These are phyloP conservation scores for Aurelia sp. DNA, from an alignment of 30 jellyfish, hydroid and myxozoan genomes.

Conservation along the genomic window DNA sequence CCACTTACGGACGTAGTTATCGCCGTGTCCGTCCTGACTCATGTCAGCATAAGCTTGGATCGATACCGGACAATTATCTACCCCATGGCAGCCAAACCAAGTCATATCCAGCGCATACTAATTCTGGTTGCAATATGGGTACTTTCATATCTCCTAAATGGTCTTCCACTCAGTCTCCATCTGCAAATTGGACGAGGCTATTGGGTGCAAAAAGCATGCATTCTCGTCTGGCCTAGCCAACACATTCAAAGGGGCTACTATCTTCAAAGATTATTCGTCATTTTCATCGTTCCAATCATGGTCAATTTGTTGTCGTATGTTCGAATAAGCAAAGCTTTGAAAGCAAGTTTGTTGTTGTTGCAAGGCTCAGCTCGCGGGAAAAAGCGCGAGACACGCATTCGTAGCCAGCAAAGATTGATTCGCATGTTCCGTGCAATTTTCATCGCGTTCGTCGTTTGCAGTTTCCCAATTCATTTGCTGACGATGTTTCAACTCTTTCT, in stretches of 20 bases:
- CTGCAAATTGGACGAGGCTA: conserved; percentile 64
- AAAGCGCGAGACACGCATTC: conserved; percentile 76
- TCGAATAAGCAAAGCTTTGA: conserved; percentile 66
- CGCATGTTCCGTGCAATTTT: conserved; percentile 78
- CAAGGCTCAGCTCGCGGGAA: conserved; percentile 83
- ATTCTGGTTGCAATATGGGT: conserved; percentile 76
- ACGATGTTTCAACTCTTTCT: conserved; percentile 51
- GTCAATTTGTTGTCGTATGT: conserved; percentile 76
- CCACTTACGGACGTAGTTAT: conserved; percentile 80
- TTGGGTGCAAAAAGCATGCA: conserved; percentile 71
- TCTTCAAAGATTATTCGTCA: conserved; percentile 35
- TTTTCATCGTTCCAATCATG: conserved; percentile 75
- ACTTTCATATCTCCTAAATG: conserved; percentile 60
- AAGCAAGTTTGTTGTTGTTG: conserved; percentile 56
- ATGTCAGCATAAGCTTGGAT: conserved; percentile 79
- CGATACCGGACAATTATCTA: conserved; percentile 84
- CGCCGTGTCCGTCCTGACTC: conserved; percentile 86
- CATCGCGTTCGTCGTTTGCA: conserved; percentile 76
- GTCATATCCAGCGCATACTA: conserved; percentile 50
- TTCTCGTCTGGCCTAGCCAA: conserved; percentile 57
- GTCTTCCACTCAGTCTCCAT: conserved; percentile 76
- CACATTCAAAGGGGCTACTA: conserved; percentile 49
- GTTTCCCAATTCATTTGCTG: conserved; percentile 65
- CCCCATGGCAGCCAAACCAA: conserved; percentile 74
- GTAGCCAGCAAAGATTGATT: conserved; percentile 74